Base-by-base conservation (phyloP, 2,888 invertebrate genomes). In the Lycophotia porphyrea region DNA sequence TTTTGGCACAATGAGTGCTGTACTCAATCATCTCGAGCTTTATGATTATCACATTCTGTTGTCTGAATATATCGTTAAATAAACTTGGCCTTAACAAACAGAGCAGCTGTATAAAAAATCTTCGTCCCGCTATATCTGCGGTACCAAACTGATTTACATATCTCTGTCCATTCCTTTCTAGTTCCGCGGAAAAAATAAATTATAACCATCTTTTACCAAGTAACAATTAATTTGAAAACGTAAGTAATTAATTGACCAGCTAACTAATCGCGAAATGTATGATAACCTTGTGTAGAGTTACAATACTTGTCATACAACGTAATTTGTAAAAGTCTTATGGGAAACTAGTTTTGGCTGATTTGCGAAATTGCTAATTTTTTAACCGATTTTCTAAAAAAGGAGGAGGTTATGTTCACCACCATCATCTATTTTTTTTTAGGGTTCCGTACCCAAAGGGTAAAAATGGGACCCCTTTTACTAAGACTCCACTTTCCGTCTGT, bases 211-310 rank as follows among this genome's bases (percentile, higher is more conserved):
- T 36, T 8, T 52, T 63, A 83, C 69, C 77, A 55, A 68, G 68
- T 65, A 74, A 81, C 73, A 77, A 83, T 84, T 70, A 83, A 83
- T 81, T 84, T 81, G 39, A 18, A 60, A 24, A 47, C 36, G 24
- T 76, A 18, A 9, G 47, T 76, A 7, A 84, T 81, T 76, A 63
- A 81, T 84, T 64, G 52, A 11, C 27, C 44, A 27, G 27, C 27
- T 21, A 44, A 55, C 8, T 36, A 24, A 68, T 71, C 44, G 69
- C 24, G 44, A 69, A 71, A 47, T 42, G 13, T 73, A 47, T 31
- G 69, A 34, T 71, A 71, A 69, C 42, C 47, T 69, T n/a, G 64
- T 47, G 66, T 52, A 13, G 24, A 49, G 11, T 71, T 27, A 44
- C 66, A 34, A 65, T 65, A 60, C 49, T 60, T 34, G 42, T 44